Evolutionary conservation across 2,113 vertebrate genomes (phyloP), one percentile per base, ranked within the genome.

Genomic region (Peromyscus maniculatus): DNA sequence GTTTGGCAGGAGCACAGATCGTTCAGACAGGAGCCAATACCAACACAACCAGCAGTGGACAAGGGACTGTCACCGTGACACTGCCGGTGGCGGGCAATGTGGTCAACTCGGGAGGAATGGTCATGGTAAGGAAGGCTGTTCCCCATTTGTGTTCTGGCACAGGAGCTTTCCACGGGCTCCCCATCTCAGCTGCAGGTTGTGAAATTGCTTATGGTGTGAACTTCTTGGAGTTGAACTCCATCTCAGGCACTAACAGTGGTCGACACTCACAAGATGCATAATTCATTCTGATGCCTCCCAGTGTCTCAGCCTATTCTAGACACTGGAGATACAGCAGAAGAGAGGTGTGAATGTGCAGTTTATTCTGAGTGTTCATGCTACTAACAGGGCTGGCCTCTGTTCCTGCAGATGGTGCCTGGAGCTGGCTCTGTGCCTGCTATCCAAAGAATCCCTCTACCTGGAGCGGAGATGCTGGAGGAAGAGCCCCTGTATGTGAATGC

Each of bases 31-130:
- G 99, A 98, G 98, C 99, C 98, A 99, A 99, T 98, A 99, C 99
- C 95, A 99, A 99, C 93, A 99, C 99, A n/a, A 99, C 99, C 87
- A 99, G 99, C 97, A 99, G 99, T 89, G 99, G 99, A 89, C 99
- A 99, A 98, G 99, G 99, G 96, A 99, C 99, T 82, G 99, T 99
- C 91, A 99, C 99, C 1, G 99, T 99, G 98, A 99, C 99, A 1
- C 99, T 99, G 94, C 99, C 99, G 0, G 99, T 99, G 96, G 99
- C 99, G 39, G 99, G 99, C 78, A 99, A 99, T 95, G 99, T 99
- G 98, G 99, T 99, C 98, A 99, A 99, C 98, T 99, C 99, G 92
- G 99, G 99, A 97, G 99, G 99, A 95, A 99, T 99, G 99, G 99
- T 99, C 98, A 99, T 99, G 99, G 99, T 99, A 98, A 98, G 99